These are phyloP conservation scores for Rhynchophorus ferrugineus DNA, from an alignment of 1,140 invertebrate species.

Conservation along the genomic window DNA sequence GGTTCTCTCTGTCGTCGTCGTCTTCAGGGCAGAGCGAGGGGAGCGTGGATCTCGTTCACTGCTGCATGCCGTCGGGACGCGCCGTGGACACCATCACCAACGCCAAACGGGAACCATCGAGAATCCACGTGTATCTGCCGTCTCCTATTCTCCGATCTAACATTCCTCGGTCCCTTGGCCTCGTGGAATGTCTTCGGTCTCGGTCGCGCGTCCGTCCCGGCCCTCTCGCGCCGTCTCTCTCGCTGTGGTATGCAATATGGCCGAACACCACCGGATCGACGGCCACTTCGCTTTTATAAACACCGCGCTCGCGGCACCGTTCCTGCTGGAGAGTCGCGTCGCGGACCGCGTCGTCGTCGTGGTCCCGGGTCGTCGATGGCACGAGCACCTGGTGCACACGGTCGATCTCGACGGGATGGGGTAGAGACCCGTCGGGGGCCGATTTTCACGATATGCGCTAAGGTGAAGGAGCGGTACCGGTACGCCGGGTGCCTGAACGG, in stretches of 20 bases:
- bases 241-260: conserved; percentile 45
- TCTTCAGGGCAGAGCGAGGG: too few relatives aligned
- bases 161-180: conserved; percentile 39
- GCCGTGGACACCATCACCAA: too few relatives aligned
- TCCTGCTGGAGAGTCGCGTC: neutral
- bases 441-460: too few relatives aligned
- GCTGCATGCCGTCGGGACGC: too few relatives aligned
- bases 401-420: too few relatives aligned
- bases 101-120: too few relatives aligned
- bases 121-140: conserved; percentile 10
- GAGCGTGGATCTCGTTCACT: too few relatives aligned
- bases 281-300: conserved; percentile 21
- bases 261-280: conserved; percentile 30
- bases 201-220: conserved; percentile 27
- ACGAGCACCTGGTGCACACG: too few relatives aligned
- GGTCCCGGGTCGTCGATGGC: neutral
- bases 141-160: conserved; percentile 30
- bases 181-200: conserved; percentile 28
- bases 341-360: neutral
- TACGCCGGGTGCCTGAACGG: conserved; percentile 1
- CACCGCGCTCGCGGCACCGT: conserved; percentile 27
- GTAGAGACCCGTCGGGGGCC: too few relatives aligned
- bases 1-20: too few relatives aligned
- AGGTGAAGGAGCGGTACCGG: conserved; percentile 1
- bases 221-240: conserved; percentile 36